Conservation (phyloP, 2,888 invertebrate genomes). For the Halocaridina rubra region DNA sequence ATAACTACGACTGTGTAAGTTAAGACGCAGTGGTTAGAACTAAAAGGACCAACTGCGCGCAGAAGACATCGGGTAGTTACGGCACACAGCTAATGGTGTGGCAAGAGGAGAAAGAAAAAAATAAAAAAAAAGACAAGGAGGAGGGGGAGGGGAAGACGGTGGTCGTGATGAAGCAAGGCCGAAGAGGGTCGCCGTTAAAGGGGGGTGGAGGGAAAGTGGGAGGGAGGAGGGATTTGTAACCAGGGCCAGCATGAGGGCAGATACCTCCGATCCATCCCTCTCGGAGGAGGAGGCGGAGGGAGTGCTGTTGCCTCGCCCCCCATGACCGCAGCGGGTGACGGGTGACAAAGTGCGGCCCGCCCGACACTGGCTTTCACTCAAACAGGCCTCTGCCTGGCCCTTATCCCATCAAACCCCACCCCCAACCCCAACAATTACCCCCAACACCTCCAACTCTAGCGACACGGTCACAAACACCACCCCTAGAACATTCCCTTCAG, state of each 20-base stretch:
- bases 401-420: too few species aligned
- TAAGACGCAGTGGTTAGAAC: too few species aligned
- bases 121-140: neutral
- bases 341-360: neutral
- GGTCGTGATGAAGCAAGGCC: neutral
- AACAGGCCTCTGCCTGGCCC: neutral
- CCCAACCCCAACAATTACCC: too few species aligned
- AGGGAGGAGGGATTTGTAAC: neutral
- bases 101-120: neutral
- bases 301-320: too few species aligned
- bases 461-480: too few species aligned
- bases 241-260: neutral
- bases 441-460: too few species aligned
- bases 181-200: neutral
- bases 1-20: too few species aligned
- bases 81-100: neutral
- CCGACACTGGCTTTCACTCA: neutral
- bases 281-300: too few species aligned
- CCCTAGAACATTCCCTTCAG: too few species aligned
- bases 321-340: conserved; percentile 1
- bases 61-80: neutral
- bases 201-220: neutral
- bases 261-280: neutral
- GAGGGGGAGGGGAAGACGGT: neutral
- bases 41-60: too few species aligned